Evolutionary conservation across 1,140 invertebrate species (phyloP), one percentile per base, ranked within the genome.

Genomic region (Diorhabda sublineata): DNA sequence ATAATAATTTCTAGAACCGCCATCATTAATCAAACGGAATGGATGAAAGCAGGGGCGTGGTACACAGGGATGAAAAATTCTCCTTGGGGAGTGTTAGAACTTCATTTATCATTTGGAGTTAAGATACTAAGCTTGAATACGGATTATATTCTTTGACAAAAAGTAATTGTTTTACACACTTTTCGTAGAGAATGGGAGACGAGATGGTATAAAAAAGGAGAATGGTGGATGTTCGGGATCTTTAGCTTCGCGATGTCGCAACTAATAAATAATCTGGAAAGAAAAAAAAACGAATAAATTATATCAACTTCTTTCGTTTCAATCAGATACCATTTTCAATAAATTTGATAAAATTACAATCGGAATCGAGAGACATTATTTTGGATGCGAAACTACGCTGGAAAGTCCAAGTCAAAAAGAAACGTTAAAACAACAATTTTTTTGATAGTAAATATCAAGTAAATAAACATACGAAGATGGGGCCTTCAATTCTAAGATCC

Each of bases 1-100:
- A 52, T 52, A 52, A 52, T 52, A 52, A 52, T 52, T 52, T 52
- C n/a, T 8, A 52, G 47, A 52, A 52, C 47, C 47, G 47, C 68
- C 61, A 69, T 66, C 59, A 71, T 71, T 71, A 69, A 71, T 71
- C 70, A 71, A 67, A 45, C 9, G n/a, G 45, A 47, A 6, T 44
- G 61, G 44, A 62, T n/a, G 61, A 44, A 11, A 62, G 45, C 44
- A 62, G 44, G 44, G 11, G 43, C 43, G n/a, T 8, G 44, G 61
- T 59, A n/a, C 4, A 52, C n/a, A 52, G 47, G 47, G 47, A 52
- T 52, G 47, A 52, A 52, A 52, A 52, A 52, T 52, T 52, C n/a
- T 52, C 47, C 47, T n/a, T 4, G 6, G 47, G n/a, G 47, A 52
- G 47, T 52, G 47, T 52, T 52, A 52, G 47, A 52, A 52, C 47